phyloP scores from a whole-genome alignment of 92 coral and sea anemone genomes.

The Zoanthus sansibaricus region DNA sequence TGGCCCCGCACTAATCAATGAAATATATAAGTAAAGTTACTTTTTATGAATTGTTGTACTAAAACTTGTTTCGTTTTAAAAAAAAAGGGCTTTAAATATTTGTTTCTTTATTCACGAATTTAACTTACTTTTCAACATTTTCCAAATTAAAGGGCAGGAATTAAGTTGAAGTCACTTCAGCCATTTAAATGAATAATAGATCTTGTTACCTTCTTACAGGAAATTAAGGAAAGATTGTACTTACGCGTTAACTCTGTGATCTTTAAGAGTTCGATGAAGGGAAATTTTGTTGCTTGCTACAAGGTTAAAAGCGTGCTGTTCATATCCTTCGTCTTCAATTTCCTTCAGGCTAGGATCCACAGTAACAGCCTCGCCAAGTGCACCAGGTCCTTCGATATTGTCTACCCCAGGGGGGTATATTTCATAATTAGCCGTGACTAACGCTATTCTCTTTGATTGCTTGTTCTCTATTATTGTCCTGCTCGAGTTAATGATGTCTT shows the following conservation, averaged over 20 bases:
- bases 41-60: too few species aligned
- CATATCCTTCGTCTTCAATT: constrained; percentile 77
- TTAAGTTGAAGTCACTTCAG: background rate
- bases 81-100: too few species aligned
- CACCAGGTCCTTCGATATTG: constrained; percentile 79
- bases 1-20: too few species aligned
- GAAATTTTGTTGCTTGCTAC: constrained; percentile 85
- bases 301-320: constrained; percentile 78
- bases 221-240: constrained; percentile 15
- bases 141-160: background rate
- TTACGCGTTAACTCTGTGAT: constrained; percentile 72
- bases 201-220: background rate
- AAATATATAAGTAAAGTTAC: too few species aligned
- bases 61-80: too few species aligned
- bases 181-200: background rate
- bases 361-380: constrained; percentile 74
- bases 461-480: constrained; percentile 4
- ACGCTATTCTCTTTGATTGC: constrained; percentile 47
- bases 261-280: constrained; percentile 70
- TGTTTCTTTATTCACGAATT: too few species aligned
- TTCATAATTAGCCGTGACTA: constrained; percentile 75
- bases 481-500: constrained; percentile 20
- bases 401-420: constrained; percentile 66
- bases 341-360: constrained; percentile 67
- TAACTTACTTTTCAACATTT: too few species aligned